phyloP scores from a whole-genome alignment of 2,113 vertebrate genomes.

The Felis chaus region DNA sequence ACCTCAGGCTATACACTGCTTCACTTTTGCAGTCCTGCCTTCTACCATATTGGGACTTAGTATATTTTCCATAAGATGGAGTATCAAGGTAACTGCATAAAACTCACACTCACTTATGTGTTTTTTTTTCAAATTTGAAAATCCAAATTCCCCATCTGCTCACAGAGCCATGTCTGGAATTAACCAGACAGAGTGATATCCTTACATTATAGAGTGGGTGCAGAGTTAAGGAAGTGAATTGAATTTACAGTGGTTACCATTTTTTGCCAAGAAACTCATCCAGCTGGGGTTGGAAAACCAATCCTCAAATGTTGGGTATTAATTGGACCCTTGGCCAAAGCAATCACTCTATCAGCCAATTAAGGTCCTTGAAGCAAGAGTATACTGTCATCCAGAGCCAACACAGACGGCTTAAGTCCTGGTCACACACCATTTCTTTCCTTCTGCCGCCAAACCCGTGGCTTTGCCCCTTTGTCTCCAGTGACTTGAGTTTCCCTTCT shows the following conservation, averaged over 20 bases:
- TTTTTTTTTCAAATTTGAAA: slow-evolving; percentile 54
- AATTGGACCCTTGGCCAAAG: slow-evolving; percentile 70
- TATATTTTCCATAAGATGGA: slow-evolving; percentile 55
- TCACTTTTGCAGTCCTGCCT: background rate
- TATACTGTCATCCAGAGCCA: slow-evolving; percentile 66
- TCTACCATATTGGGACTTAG: background rate
- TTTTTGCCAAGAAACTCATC: slow-evolving; percentile 69
- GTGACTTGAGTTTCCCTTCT: slow-evolving; percentile 53
- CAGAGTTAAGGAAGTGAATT: slow-evolving; percentile 61
- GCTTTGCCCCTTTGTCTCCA: slow-evolving; percentile 73
- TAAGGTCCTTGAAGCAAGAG: slow-evolving; percentile 65
- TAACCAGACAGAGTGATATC: slow-evolving; percentile 67
- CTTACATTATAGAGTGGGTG: slow-evolving; percentile 65
- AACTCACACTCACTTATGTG: slow-evolving; percentile 75
- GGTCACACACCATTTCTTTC: slow-evolving; percentile 21
- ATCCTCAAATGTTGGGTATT: slow-evolving; percentile 63
- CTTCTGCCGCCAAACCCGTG: slow-evolving; percentile 50
- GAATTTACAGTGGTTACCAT: slow-evolving; percentile 55
- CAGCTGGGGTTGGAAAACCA: slow-evolving; percentile 72
- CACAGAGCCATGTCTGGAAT: slow-evolving; percentile 66
- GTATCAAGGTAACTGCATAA: slow-evolving; percentile 52
- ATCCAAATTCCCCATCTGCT: slow-evolving; percentile 72
- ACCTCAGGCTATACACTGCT: background rate
- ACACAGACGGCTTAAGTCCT: slow-evolving; percentile 18
- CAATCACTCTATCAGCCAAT: slow-evolving; percentile 76